phyloP scores from a whole-genome alignment of 2,797 vertebrate species.

The Picus viridis region DNA sequence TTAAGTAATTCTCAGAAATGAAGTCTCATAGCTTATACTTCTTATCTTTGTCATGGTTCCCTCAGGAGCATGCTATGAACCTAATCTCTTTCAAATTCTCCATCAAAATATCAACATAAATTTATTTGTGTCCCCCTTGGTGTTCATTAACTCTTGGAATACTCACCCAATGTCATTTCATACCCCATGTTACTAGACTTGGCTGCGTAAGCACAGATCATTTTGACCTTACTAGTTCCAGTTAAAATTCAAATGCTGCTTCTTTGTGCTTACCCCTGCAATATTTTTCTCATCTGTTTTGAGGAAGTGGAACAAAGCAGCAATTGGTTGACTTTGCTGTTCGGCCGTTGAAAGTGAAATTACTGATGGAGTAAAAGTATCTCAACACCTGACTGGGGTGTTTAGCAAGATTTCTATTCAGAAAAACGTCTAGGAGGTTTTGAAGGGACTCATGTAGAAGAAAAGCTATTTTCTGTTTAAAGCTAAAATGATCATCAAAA shows the following conservation, averaged over 20 bases:
- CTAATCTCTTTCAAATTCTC: constrained; percentile 58
- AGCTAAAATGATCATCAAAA: not conserved
- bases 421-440: not conserved
- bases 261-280: constrained; percentile 29
- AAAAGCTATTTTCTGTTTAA: not conserved
- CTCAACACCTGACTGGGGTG: not conserved
- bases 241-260: constrained; percentile 27
- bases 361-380: not conserved
- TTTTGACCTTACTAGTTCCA: constrained; percentile 40
- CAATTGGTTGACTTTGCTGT: constrained; percentile 52
- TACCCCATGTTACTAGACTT: not conserved
- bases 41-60: constrained; percentile 39
- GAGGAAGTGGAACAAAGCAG: constrained; percentile 26
- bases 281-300: not conserved
- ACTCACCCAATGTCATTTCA: constrained; percentile 11
- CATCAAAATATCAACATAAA: constrained; percentile 45
- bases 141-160: constrained; percentile 54
- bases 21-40: constrained; percentile 37
- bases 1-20: constrained; percentile 22
- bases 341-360: not conserved
- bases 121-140: constrained; percentile 41
- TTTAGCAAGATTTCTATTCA: not conserved
- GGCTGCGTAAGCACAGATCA: not conserved
- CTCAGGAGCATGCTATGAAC: not conserved
- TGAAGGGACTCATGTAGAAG: not conserved